These are phyloP conservation scores for Brachypodius melanocephalos DNA, from an alignment of 2,113 vertebrate species.

Conservation along the genomic window DNA sequence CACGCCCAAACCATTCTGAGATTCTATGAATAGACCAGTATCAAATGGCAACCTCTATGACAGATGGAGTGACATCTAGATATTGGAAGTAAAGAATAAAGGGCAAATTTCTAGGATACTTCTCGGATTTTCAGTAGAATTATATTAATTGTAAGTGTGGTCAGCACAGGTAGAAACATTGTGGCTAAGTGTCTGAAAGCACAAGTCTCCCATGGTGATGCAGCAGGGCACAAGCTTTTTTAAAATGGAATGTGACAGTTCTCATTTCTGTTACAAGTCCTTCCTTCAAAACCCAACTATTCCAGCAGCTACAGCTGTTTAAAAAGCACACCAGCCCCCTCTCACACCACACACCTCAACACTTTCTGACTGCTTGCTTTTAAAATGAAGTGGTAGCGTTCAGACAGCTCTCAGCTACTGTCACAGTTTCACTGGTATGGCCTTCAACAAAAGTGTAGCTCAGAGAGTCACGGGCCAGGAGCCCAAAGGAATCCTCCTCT, in stretches of 20 bases:
- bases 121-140: neutral
- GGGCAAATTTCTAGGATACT: neutral
- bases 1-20: neutral
- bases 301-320: neutral
- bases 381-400: neutral
- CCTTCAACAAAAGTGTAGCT: neutral
- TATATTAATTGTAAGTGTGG: fast-evolving
- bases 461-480: neutral
- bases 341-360: neutral
- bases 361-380: neutral
- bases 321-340: neutral
- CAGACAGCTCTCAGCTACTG: neutral
- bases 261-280: neutral
- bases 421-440: neutral
- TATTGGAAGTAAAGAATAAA: neutral
- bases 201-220: neutral
- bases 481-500: neutral
- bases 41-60: neutral
- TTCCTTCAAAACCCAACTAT: neutral
- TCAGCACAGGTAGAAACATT: neutral
- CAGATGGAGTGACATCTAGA: neutral
- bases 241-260: neutral
- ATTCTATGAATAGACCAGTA: fast-evolving
- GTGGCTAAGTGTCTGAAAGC: neutral
- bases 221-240: neutral